Percentiles rank a stretch among this genome's conserved stretches.
Evolutionary conservation across 2,113 vertebrate genomes (phyloP).

Genomic region (Megatriorchis doriae): DNA sequence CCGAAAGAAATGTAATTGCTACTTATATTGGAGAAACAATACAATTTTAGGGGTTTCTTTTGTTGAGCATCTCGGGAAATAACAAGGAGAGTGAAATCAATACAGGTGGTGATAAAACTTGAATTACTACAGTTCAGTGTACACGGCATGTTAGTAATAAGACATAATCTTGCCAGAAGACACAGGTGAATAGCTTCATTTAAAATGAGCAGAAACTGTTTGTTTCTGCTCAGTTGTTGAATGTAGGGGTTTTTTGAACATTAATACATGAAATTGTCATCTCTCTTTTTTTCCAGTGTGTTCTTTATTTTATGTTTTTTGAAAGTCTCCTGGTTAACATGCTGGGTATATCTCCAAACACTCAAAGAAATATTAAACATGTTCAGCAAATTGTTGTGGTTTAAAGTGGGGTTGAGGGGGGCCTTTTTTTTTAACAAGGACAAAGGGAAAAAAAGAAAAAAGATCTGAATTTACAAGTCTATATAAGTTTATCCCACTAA

Average conservation of each 20-base stretch:
- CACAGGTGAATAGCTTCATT: background rate
- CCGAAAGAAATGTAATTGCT: background rate
- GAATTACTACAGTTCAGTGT: background rate
- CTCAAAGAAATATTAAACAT: background rate
- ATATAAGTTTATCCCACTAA: rapidly evolving
- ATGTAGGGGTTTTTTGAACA: background rate
- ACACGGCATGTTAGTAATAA: background rate
- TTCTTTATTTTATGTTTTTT: background rate
- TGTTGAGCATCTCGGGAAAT: conserved; percentile 4
- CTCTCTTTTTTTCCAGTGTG: background rate
- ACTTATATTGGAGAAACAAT: background rate
- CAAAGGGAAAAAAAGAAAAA: background rate
- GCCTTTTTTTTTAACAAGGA: background rate
- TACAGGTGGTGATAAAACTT: background rate
- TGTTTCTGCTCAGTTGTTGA: background rate
- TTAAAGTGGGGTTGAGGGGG: background rate
- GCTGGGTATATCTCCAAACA: background rate
- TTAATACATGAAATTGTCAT: background rate
- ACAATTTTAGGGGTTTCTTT: background rate
- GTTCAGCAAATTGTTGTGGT: background rate
- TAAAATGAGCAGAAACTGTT: background rate
- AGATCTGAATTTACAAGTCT: background rate
- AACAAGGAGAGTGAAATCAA: background rate
- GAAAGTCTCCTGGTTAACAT: background rate
- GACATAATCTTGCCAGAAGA: background rate